phyloP scores from a whole-genome alignment of 2,888 invertebrate species.

The Xylocampa areola region DNA sequence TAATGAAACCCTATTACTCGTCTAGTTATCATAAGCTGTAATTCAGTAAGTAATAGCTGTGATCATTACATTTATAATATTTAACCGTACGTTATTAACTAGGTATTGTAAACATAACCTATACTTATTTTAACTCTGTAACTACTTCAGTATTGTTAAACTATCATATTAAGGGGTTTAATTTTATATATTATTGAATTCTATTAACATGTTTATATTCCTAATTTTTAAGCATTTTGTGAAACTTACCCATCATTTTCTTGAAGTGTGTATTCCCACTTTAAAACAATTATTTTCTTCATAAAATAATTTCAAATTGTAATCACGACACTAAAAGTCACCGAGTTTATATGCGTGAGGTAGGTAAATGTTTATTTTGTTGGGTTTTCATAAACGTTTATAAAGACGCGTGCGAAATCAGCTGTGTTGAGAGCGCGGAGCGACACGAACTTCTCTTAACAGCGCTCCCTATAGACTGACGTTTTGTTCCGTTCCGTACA shows the following conservation, averaged over 20 bases:
- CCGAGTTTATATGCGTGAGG: conserved; percentile 60
- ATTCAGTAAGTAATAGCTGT: background rate
- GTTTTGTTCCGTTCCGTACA: conserved; percentile 54
- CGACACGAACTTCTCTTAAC: conserved; percentile 66
- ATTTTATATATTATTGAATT: background rate
- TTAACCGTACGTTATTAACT: background rate
- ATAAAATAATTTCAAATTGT: conserved; percentile 38
- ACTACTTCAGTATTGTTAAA: background rate
- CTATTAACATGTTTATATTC: background rate
- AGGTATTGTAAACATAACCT: conserved; percentile 60
- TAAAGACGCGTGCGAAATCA: conserved; percentile 79
- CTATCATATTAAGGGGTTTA: background rate
- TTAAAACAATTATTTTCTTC: conserved; percentile 53
- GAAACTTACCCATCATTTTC: conserved; percentile 76
- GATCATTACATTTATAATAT: background rate
- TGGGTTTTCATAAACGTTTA: conserved; percentile 61
- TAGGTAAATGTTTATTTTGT: conserved; percentile 62
- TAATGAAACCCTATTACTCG: too few species aligned
- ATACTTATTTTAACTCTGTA: background rate
- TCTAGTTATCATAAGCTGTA: background rate
- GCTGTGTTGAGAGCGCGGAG: conserved; percentile 66
- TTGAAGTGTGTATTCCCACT: conserved; percentile 62
- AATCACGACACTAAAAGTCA: conserved; percentile 70
- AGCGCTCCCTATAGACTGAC: conserved; percentile 80
- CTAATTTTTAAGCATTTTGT: conserved; percentile 5